Conservation (phyloP, 2,797 vertebrate genomes). For the Molossus alvarezi region DNA sequence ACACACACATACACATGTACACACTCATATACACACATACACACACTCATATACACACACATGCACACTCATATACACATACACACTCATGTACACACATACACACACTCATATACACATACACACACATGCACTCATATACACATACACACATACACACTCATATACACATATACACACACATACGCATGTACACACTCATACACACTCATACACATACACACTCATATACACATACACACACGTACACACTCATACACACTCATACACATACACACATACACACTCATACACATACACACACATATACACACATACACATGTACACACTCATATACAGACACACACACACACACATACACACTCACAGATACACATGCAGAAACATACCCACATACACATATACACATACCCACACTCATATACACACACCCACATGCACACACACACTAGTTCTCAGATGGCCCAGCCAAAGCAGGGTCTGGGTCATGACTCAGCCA, state of each 20-base stretch:
- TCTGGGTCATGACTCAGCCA: not conserved
- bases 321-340: no score
- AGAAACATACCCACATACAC: not conserved
- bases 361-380: constrained; percentile 9
- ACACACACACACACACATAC: fast-evolving
- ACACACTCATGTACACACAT: no score
- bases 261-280: not conserved
- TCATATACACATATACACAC: not conserved
- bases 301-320: no score
- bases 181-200: no score
- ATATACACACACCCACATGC: constrained; percentile 21
- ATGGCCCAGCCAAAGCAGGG: not conserved
- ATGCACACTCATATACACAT: not conserved
- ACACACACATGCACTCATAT: fast-evolving
- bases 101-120: not conserved
- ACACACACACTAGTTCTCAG: not conserved
- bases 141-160: fast-evolving
- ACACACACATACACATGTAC: fast-evolving
- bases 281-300: not conserved
- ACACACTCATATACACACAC: not conserved
- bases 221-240: no score
- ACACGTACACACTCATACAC: not conserved
- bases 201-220: no score
- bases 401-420: not conserved
- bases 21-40: not conserved